These are phyloP conservation scores for Equus przewalskii DNA, from an alignment of 2,113 vertebrate genomes.

Conservation along the genomic window DNA sequence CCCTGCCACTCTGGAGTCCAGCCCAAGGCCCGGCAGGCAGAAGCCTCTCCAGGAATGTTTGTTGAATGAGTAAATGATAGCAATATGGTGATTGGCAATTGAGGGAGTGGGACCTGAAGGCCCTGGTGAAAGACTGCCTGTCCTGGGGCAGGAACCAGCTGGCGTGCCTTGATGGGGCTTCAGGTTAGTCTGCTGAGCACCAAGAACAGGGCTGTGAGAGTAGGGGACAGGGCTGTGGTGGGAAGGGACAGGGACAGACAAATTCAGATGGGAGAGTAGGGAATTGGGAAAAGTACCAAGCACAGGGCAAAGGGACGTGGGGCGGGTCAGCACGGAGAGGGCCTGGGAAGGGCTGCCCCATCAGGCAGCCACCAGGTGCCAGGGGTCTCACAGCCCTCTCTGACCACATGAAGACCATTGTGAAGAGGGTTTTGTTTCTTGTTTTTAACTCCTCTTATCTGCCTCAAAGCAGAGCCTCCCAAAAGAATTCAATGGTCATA, in stretches of 20 bases:
- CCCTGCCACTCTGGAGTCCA: neutral
- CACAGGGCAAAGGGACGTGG: neutral
- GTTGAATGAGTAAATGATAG: neutral
- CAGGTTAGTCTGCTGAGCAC: too few species aligned
- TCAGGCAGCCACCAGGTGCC: fast-evolving
- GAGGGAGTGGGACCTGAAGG: neutral
- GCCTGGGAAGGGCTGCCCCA: neutral
- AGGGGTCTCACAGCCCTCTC: neutral
- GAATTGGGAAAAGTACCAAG: neutral
- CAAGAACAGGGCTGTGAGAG: neutral
- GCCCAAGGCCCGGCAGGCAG: neutral
- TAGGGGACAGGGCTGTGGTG: neutral
- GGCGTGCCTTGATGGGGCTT: fast-evolving
- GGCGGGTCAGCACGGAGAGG: neutral
- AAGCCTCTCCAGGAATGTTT: neutral
- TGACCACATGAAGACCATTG: too few species aligned
- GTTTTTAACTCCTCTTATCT: neutral
- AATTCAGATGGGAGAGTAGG: neutral
- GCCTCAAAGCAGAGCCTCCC: neutral
- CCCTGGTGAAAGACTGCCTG: neutral
- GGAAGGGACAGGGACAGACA: neutral
- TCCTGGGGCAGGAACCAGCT: fast-evolving
- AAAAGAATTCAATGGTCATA: neutral
- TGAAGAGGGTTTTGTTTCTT: neutral
- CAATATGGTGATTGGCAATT: neutral